Percentiles rank a stretch among this genome's conserved stretches.
Evolutionary conservation across 92 coral and sea anemone genomes (phyloP).

Genomic region (Actinostola sp.): DNA sequence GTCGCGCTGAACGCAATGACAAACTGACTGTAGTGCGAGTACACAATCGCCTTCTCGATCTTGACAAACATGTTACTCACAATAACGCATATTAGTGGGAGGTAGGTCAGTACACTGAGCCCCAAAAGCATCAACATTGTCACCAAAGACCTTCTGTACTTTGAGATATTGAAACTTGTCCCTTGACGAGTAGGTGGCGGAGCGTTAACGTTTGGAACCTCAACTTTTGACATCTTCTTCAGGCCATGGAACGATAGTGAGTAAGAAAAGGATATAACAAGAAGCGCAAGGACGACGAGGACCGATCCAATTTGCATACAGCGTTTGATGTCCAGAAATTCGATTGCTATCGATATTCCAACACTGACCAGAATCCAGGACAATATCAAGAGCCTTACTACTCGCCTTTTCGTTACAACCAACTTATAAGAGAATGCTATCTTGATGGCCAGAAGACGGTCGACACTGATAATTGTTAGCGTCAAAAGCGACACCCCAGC

Average conservation of each 20-base stretch:
- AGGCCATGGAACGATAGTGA: background rate
- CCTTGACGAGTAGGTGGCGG: background rate
- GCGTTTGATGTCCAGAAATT: background rate
- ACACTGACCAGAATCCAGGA: background rate
- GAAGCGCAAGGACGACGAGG: background rate
- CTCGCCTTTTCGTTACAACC: slow-evolving; percentile 3
- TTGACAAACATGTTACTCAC: background rate
- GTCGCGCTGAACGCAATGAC: background rate
- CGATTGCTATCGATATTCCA: background rate
- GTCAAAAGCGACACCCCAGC: background rate
- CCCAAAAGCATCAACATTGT: slow-evolving; percentile 6
- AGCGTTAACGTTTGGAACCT: background rate
- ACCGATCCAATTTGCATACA: background rate
- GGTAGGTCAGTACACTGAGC: background rate
- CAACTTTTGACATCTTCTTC: background rate
- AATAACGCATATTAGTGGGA: background rate
- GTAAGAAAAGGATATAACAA: background rate
- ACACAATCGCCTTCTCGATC: background rate
- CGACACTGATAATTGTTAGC: background rate
- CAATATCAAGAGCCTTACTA: background rate
- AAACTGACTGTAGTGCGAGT: slow-evolving; percentile 4
- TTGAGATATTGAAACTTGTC: background rate
- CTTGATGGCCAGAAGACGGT: slow-evolving; percentile 9
- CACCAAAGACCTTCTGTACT: slow-evolving; percentile 3
- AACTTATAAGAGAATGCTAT: background rate